These are phyloP conservation scores for Oreochromis spilurus DNA, from an alignment of 2,113 vertebrate genomes.

Conservation along the genomic window DNA sequence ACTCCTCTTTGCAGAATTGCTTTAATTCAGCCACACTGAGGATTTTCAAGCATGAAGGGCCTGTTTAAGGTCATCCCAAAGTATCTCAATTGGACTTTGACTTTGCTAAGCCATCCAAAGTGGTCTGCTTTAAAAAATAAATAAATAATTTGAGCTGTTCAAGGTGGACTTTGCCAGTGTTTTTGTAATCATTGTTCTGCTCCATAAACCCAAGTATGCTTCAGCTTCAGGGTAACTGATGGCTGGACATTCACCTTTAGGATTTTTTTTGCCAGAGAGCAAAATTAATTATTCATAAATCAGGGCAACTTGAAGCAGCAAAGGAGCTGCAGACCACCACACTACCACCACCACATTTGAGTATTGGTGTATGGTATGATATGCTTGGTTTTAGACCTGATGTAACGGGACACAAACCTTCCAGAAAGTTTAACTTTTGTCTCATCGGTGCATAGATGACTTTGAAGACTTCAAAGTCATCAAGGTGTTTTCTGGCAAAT, in stretches of 20 bases:
- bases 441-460: neutral
- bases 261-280: neutral
- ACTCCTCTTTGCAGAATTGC: neutral
- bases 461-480: accelerated
- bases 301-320: neutral
- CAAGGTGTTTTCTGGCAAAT: neutral
- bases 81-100: neutral
- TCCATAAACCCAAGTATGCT: neutral
- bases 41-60: neutral
- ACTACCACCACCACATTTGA: neutral
- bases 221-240: neutral
- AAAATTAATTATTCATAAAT: neutral
- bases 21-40: neutral
- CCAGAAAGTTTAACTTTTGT: neutral
- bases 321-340: neutral
- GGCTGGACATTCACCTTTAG: neutral
- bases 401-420: accelerated
- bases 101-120: neutral
- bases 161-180: neutral
- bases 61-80: neutral
- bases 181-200: neutral
- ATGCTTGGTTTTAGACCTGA: neutral
- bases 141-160: neutral
- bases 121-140: neutral
- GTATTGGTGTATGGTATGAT: neutral